Base-by-base conservation (phyloP, 2,113 vertebrate genomes). In the mouse (Mus musculus) region DNA sequence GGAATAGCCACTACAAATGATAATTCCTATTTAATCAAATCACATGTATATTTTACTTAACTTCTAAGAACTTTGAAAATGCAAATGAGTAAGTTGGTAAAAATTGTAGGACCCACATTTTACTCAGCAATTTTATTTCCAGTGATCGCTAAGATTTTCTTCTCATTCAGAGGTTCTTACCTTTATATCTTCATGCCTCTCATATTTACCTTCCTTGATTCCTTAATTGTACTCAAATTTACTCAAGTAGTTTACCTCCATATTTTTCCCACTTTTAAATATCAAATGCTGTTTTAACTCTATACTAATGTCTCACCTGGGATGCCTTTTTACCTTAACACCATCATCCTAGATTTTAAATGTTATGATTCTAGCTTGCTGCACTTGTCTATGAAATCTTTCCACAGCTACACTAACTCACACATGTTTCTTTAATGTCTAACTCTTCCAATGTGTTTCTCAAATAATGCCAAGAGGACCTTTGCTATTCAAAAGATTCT, bases 61-160 rank as follows among this genome's bases (percentile, higher is more conserved):
- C 97, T 95, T 97, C 88, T 93, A 98, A 97, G 93, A 96, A 96
- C 91, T 95, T 96, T 96, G 94, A 93, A 97, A 98, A 96, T 69
- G 17, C 12, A 39, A 72, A 59, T 36, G 42, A 97, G 39, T 67
- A 91, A 90, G 96, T 95, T 97, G 36, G 16, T 95, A 97, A 78
- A 94, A 30, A 93, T 76, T 4, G 10, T 12, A 30, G 65, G n/a
- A 76, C 71, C 71, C 84, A 82, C 95, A 97, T 97, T 93, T 89
- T 86, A 94, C 90, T 93, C 56, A 81, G 24, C 39, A 93, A 78
- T 67, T 77, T 84, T 56, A 84, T 72, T 95, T 91, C 16, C 46
- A 33, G 16, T 46, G 26, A 42, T 76, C 80, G 13, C 14, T 61
- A 88, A 92, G 94, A 97, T 95, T 97, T 95, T 93, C 63, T 97